These are phyloP conservation scores for Oegoconia quadripuncta DNA, from an alignment of 2,888 invertebrate genomes.

Conservation along the genomic window DNA sequence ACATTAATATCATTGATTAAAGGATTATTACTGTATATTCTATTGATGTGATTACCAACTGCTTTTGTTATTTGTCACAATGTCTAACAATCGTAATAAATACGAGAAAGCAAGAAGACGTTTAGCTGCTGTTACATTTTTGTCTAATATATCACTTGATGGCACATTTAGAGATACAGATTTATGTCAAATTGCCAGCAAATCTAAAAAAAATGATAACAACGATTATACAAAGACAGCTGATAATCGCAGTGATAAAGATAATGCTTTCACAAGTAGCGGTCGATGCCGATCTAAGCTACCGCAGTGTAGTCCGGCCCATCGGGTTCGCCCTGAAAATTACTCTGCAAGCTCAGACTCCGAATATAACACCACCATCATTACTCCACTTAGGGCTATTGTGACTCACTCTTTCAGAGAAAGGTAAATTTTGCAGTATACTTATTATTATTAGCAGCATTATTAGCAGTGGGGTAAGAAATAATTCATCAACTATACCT, in stretches of 20 bases:
- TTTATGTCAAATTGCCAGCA: conserved; percentile 42
- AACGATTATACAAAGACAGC: conserved; percentile 36
- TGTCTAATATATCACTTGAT: conserved; percentile 96
- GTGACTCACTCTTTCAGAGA: conserved; percentile 75
- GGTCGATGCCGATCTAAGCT: conserved; percentile 53
- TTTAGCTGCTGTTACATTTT: conserved; percentile 94
- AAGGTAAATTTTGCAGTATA: conserved; percentile 62
- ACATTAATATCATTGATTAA: too few relatives aligned
- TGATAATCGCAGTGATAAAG: conserved; percentile 37
- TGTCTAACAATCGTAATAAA: conserved; percentile 63
- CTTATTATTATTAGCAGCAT: not conserved
- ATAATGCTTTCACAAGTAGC: conserved; percentile 36
- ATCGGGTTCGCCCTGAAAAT: conserved; percentile 59
- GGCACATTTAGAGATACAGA: conserved; percentile 89
- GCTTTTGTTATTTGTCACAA: conserved; percentile 20
- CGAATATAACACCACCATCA: conserved; percentile 82
- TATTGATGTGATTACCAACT: too few relatives aligned
- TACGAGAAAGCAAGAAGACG: conserved; percentile 88
- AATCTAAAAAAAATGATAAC: conserved; percentile 43
- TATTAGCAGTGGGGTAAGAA: not conserved
- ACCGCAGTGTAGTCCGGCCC: conserved; percentile 56
- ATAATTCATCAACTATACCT: too few relatives aligned
- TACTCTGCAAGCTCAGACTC: conserved; percentile 87
- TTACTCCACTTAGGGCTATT: conserved; percentile 81
- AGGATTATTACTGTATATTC: too few relatives aligned